Conservation (phyloP, 2,888 invertebrate species). For the Xestia sexstrigata region DNA sequence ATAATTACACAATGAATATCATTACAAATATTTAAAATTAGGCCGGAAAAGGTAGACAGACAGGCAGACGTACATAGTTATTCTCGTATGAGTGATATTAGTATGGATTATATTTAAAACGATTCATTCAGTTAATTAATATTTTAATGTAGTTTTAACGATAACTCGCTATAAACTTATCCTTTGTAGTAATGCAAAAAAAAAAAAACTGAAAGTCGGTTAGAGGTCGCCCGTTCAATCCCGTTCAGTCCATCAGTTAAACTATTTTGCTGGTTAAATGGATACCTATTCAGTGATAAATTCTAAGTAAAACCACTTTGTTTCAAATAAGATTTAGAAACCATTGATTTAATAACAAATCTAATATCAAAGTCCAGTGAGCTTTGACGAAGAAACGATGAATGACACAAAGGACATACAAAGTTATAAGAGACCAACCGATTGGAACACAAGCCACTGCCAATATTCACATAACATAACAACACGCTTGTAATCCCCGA, state of each 20-base stretch:
- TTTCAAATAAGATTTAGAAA: conserved; percentile 22
- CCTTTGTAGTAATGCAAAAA: not conserved
- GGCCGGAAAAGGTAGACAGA: too few species aligned
- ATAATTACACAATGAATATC: too few species aligned
- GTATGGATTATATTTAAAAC: not conserved
- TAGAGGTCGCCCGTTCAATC: conserved; percentile 7
- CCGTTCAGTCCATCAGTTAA: not conserved
- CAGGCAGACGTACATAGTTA: too few species aligned
- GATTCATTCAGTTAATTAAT: too few species aligned
- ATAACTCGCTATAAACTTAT: not conserved
- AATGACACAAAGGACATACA: not conserved
- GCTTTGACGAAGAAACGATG: not conserved
- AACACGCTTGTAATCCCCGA: too few species aligned
- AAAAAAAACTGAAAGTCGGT: not conserved
- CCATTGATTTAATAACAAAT: conserved; percentile 24
- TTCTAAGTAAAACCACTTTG: conserved; percentile 27
- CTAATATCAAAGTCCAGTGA: not conserved
- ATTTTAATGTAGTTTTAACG: not conserved
- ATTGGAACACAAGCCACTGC: not conserved
- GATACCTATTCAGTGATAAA: not conserved
- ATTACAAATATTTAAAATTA: too few species aligned
- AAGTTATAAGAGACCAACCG: not conserved
- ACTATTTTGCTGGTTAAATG: conserved; percentile 1
- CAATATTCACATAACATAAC: too few species aligned
- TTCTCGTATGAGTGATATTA: not conserved